A percentile compares a stretch with the other conserved stretches of the same genome.
Evolutionary conservation across 64 coral and sea anemone genomes (phyloP).

Genomic region (Astreopora myriophthalma): DNA sequence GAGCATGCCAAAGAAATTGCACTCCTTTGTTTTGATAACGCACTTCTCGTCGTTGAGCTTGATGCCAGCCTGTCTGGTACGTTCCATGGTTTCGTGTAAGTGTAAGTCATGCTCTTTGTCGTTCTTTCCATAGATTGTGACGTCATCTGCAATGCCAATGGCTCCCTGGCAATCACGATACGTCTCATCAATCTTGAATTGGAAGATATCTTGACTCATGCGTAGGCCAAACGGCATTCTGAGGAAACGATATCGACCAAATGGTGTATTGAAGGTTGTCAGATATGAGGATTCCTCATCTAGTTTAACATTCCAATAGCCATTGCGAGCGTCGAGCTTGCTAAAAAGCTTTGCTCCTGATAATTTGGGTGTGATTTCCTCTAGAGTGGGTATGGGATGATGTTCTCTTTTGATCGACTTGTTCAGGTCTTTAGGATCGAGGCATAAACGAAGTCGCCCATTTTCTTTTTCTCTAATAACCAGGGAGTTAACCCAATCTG

Average conservation of each 20-base stretch:
- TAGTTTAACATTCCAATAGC: not conserved
- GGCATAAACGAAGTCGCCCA: slow-evolving; percentile 24
- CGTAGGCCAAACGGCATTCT: slow-evolving; percentile 67
- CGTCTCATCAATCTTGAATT: slow-evolving; percentile 54
- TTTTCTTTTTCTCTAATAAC: slow-evolving; percentile 18
- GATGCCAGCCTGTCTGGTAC: too few relatives aligned
- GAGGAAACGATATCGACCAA: slow-evolving; percentile 52
- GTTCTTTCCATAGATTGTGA: slow-evolving; percentile 55
- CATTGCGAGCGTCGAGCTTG: slow-evolving; percentile 38
- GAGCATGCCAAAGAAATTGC: slow-evolving; percentile 67
- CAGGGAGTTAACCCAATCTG: slow-evolving; percentile 38
- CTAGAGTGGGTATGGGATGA: not conserved
- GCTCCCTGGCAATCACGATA: slow-evolving; percentile 51
- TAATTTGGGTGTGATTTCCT: not conserved
- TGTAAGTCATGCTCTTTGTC: slow-evolving; percentile 50
- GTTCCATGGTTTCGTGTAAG: slow-evolving; percentile 45
- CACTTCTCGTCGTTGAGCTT: slow-evolving; percentile 65
- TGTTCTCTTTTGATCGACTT: slow-evolving; percentile 28
- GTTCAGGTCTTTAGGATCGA: slow-evolving; percentile 16
- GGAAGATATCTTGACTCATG: slow-evolving; percentile 66
- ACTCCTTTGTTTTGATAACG: slow-evolving; percentile 54
- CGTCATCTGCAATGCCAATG: slow-evolving; percentile 48
- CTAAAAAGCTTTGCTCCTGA: slow-evolving; percentile 32
- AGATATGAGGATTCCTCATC: not conserved
- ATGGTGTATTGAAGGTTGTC: not conserved